phyloP scores from a whole-genome alignment of 92 coral and sea anemone species.

The Metridium senile region DNA sequence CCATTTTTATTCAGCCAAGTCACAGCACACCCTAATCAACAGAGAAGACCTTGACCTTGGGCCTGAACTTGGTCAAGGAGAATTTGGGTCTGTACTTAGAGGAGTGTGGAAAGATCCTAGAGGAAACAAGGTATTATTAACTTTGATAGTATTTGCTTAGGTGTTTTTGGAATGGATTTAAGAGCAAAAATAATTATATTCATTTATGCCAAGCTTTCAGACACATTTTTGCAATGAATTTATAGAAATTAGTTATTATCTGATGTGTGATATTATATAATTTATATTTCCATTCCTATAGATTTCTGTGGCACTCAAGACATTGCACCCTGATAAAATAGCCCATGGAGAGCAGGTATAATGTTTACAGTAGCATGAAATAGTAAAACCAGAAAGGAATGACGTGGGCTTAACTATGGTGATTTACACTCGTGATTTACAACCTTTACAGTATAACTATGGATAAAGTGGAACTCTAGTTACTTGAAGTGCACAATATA shows the following conservation, averaged over 20 bases:
- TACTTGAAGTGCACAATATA: no score
- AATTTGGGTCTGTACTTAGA: constrained; percentile 97
- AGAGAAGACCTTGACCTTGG: constrained; percentile 81
- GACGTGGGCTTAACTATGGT: no score
- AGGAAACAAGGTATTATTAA: constrained; percentile 64
- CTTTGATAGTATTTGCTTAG: no score
- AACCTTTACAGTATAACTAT: no score
- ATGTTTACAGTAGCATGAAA: background rate
- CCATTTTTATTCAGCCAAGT: no score
- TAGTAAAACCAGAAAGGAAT: no score
- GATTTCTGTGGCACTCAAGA: constrained; percentile 92
- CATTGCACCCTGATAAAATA: constrained; percentile 96
- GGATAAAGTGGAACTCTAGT: no score
- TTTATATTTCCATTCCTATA: constrained; percentile 15
- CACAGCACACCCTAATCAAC: constrained; percentile 79
- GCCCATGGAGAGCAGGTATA: constrained; percentile 97
- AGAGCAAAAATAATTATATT: no score
- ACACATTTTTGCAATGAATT: no score
- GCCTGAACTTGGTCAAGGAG: constrained; percentile 94
- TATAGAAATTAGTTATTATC: no score
- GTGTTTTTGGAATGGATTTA: background rate
- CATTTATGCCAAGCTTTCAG: no score
- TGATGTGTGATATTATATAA: background rate
- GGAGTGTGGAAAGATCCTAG: constrained; percentile 94
- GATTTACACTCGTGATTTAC: no score